A percentile compares a stretch with the other conserved stretches of the same genome.
Conservation (phyloP, 2,888 invertebrate species). For the Lomographa bimaculata region DNA sequence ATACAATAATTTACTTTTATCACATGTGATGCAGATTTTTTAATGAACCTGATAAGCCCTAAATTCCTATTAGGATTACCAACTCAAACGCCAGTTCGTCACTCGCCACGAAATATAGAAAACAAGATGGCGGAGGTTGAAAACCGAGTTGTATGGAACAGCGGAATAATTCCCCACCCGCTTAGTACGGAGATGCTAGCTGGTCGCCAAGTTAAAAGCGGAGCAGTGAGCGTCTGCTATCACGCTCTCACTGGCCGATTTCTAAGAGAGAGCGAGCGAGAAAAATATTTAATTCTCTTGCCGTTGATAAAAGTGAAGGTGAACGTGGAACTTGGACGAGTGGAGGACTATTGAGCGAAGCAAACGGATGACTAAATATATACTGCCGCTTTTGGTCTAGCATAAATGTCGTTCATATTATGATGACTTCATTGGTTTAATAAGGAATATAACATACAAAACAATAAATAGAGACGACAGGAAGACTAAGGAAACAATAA, state of each 20-base stretch:
- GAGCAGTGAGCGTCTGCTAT: slow-evolving; percentile 38
- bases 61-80: too few relatives aligned
- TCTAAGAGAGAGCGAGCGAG: slow-evolving; percentile 47
- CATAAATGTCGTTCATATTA: neutral
- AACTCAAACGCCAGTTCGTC: too few relatives aligned
- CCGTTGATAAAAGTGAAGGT: slow-evolving; percentile 34
- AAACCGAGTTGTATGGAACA: slow-evolving; percentile 42
- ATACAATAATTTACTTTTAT: too few relatives aligned
- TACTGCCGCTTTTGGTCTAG: slow-evolving; percentile 5
- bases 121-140: slow-evolving; percentile 31
- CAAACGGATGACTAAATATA: slow-evolving; percentile 23
- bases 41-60: too few relatives aligned
- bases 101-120: slow-evolving; percentile 21
- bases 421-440: too few relatives aligned
- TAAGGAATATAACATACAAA: too few relatives aligned
- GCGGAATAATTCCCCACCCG: slow-evolving; percentile 66
- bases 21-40: too few relatives aligned
- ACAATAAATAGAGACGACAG: too few relatives aligned
- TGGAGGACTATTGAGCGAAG: slow-evolving; percentile 23
- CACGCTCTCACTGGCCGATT: slow-evolving; percentile 40
- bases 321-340: slow-evolving; percentile 62
- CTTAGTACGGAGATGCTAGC: slow-evolving; percentile 41
- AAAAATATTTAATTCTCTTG: slow-evolving; percentile 8
- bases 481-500: too few relatives aligned
- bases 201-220: slow-evolving; percentile 32